Base-by-base conservation (phyloP, 2,797 vertebrate genomes). In the Hoplostethus atlanticus region DNA sequence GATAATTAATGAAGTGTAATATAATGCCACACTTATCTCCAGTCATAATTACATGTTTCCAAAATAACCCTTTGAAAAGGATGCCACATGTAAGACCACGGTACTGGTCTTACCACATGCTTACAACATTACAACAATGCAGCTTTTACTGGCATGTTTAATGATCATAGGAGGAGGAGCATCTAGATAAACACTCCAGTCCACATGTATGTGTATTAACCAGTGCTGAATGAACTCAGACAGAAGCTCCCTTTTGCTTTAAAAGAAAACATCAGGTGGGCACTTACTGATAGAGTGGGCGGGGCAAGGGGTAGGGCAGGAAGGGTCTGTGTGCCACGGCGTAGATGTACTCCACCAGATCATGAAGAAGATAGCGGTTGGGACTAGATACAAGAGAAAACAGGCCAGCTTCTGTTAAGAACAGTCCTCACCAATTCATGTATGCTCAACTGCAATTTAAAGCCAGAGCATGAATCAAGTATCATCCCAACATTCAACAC, bases 261-360 rank as follows among this genome's bases (percentile, higher is more conserved):
- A 7, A 9, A 50, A 50, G 7, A 50, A 17, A 48, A n/a, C 15
- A n/a, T 11, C 3, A 10, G 28, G 6, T 12, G 10, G 2, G 3
- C 21, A 90, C 97, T 96, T 94, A 99, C 97, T 87, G 95, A 85
- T 96, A 99, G 10, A 97, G 69, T 13, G 96, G 94, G 15, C 92
- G 96, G 48, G 97, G 97, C 64, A 98, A 0, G 0, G 96, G 95
- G 79, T 98, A 99, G 0, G 95, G 84, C 17, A 97, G 0, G 77
- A 95, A 98, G 1, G 90, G 76, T 59, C 95, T 91, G 84, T 97
- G 94, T 7, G 92, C 68, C 62, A 97, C 50, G 0, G 91, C 85
- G 0, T 95, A 99, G 67, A 97, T 8, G 47, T 98, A 99, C 73
- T 96, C 91, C 4, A 98, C 96, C 89, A 99, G 84, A 79, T 99